These are phyloP conservation scores for Ophion ellenae DNA, from an alignment of 2,888 invertebrate species.

Conservation along the genomic window DNA sequence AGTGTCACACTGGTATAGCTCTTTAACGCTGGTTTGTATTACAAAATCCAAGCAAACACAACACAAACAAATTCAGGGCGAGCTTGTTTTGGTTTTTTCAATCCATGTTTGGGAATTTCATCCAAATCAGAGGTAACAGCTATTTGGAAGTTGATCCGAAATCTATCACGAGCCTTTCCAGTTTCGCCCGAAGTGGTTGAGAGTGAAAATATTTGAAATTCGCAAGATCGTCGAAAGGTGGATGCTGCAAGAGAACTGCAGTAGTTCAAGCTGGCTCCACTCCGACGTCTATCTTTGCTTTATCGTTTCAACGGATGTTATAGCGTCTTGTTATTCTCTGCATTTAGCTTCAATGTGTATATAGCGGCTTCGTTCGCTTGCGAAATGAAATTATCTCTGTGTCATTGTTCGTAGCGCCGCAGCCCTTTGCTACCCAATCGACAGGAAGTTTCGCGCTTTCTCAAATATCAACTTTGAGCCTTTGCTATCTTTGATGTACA, in stretches of 20 bases:
- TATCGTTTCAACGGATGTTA: background rate
- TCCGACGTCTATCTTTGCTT: background rate
- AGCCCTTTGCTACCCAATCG: background rate
- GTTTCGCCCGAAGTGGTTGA: too few relatives aligned
- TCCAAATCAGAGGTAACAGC: too few relatives aligned
- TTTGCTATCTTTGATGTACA: background rate
- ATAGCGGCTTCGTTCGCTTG: background rate
- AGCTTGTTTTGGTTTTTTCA: too few relatives aligned
- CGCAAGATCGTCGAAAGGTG: background rate
- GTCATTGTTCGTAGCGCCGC: background rate
- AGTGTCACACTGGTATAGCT: too few relatives aligned
- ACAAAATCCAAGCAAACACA: too few relatives aligned
- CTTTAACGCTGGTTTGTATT: too few relatives aligned
- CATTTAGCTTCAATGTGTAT: background rate
- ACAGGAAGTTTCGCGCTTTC: background rate
- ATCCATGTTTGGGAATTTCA: too few relatives aligned
- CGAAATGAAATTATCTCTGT: background rate
- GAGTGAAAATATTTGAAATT: background rate
- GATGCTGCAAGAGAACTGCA: background rate
- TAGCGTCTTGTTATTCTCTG: background rate
- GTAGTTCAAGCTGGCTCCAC: background rate
- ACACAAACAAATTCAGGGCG: too few relatives aligned
- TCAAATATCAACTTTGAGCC: background rate
- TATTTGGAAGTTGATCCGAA: too few relatives aligned
- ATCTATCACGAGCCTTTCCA: too few relatives aligned